Conservation (phyloP, 2,113 vertebrate genomes). For the Oreochromis spilurus region DNA sequence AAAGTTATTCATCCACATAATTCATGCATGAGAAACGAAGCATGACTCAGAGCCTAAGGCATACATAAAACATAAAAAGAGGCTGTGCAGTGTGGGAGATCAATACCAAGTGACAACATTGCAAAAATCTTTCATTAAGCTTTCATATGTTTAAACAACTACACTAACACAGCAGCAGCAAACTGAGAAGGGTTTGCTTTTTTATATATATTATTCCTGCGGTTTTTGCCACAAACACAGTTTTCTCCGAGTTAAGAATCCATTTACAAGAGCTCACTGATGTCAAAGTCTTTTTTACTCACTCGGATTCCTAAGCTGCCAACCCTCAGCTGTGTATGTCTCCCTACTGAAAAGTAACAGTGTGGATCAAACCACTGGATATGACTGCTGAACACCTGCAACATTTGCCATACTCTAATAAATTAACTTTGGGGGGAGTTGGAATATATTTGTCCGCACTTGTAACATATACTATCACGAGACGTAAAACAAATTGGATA, state of each 20-base stretch:
- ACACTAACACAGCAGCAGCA: background rate
- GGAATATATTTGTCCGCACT: background rate
- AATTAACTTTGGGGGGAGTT: background rate
- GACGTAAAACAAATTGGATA: background rate
- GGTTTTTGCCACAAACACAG: background rate
- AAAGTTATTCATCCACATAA: slow-evolving; percentile 11
- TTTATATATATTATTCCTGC: background rate
- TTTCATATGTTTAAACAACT: background rate
- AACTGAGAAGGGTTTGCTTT: background rate
- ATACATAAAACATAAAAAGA: slow-evolving; percentile 12
- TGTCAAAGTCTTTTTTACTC: background rate
- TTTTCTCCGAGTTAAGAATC: background rate
- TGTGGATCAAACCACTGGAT: background rate
- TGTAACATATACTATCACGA: background rate
- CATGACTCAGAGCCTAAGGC: slow-evolving; percentile 18
- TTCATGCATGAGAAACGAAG: slow-evolving; percentile 17
- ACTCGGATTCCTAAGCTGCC: background rate
- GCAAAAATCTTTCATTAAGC: background rate
- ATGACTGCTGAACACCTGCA: background rate
- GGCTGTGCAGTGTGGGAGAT: background rate
- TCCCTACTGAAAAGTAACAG: background rate
- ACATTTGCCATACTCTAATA: background rate
- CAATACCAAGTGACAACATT: background rate
- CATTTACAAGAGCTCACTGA: background rate
- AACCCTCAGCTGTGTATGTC: background rate